Evolutionary conservation across 1,140 invertebrate species (phyloP).

Genomic region (Aporrectodea caliginosa): DNA sequence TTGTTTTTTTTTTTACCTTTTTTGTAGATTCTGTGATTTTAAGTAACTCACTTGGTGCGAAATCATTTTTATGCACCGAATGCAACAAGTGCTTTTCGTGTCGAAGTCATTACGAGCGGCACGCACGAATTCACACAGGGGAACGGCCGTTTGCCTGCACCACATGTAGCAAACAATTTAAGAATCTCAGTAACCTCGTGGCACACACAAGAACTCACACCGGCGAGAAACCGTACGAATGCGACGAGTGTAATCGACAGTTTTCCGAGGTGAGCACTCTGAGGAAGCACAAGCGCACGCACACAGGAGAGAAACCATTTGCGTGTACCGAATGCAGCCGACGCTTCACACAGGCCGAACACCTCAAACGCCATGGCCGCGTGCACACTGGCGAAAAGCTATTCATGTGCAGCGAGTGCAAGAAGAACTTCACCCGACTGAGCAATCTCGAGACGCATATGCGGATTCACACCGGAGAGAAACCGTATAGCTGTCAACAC

Average conservation of each 20-base stretch:
- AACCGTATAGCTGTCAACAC: too few relatives aligned
- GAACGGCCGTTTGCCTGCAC: slow-evolving; percentile 70
- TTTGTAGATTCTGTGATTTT: too few relatives aligned
- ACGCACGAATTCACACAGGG: slow-evolving; percentile 90
- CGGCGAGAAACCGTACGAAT: slow-evolving; percentile 64
- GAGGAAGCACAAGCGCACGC: slow-evolving; percentile 94
- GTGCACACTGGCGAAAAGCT: slow-evolving; percentile 97
- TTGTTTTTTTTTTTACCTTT: too few relatives aligned
- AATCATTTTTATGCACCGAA: slow-evolving; percentile 33
- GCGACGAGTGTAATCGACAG: slow-evolving; percentile 73
- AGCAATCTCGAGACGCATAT: too few relatives aligned
- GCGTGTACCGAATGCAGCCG: slow-evolving; percentile 91
- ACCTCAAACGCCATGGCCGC: slow-evolving; percentile 91
- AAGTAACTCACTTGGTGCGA: too few relatives aligned
- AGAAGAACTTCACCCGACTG: too few relatives aligned
- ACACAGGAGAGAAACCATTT: slow-evolving; percentile 69
- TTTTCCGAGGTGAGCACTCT: slow-evolving; percentile 98
- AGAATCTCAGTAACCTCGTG: slow-evolving; percentile 7
- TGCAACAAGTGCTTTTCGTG: slow-evolving; percentile 95
- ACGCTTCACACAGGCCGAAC: slow-evolving; percentile 98
- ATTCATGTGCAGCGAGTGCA: too few relatives aligned
- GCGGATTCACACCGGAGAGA: too few relatives aligned
- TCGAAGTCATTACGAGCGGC: slow-evolving; percentile 97
- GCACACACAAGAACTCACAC: slow-evolving; percentile 61
- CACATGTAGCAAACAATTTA: slow-evolving; percentile 73